These are phyloP conservation scores for Echeneis naucrates DNA, from an alignment of 2,797 vertebrate species.

Conservation along the genomic window DNA sequence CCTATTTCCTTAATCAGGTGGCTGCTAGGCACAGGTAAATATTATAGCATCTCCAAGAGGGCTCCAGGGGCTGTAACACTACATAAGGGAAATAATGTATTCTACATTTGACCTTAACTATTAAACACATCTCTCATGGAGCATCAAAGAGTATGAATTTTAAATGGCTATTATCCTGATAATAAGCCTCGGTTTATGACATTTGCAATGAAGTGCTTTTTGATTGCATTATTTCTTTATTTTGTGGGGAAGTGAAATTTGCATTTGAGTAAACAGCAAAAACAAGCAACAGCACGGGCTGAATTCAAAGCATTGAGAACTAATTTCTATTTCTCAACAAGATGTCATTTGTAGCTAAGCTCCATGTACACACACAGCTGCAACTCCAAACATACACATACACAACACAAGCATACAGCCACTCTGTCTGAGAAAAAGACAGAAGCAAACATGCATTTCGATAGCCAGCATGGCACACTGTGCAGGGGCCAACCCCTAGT, in stretches of 20 bases:
- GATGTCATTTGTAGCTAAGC: conserved; percentile 44
- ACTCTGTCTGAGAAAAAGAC: conserved; percentile 20
- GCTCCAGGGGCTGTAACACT: conserved; percentile 33
- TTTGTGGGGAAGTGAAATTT: conserved; percentile 45
- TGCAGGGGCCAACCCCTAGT: conserved; percentile 23
- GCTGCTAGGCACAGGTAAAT: no score
- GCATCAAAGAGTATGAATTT: conserved; percentile 67
- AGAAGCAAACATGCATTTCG: conserved; percentile 28
- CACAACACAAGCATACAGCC: no score
- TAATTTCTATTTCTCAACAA: conserved; percentile 55
- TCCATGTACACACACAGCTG: conserved; percentile 20
- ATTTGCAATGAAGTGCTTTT: conserved; percentile 60
- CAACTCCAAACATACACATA: conserved; percentile 34
- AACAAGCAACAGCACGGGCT: conserved; percentile 20
- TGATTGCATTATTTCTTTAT: conserved; percentile 66
- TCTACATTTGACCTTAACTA: conserved; percentile 52
- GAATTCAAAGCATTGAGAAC: conserved; percentile 41
- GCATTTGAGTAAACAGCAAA: conserved; percentile 46
- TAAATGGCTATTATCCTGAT: conserved; percentile 64
- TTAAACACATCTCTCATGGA: conserved; percentile 62
- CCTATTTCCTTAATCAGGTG: no score
- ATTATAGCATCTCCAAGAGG: no score
- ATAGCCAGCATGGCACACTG: conserved; percentile 22
- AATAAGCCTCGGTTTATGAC: conserved; percentile 64
- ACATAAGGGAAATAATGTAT: conserved; percentile 56